These are phyloP conservation scores for Charadrius vociferus DNA, from an alignment of 2,113 vertebrate species.

Conservation along the genomic window DNA sequence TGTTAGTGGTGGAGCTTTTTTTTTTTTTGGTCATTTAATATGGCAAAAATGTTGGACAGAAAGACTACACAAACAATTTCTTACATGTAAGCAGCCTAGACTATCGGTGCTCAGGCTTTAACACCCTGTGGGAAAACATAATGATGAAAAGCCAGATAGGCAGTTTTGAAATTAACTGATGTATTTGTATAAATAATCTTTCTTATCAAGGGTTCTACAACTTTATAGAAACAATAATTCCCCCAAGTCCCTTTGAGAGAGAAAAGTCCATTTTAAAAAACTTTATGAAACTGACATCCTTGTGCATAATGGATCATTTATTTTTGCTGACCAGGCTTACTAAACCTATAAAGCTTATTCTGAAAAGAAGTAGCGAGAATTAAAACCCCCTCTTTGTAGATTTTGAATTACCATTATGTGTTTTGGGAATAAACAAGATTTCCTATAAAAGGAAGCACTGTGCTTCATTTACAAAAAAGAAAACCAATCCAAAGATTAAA, in stretches of 20 bases:
- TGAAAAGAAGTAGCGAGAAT: background rate
- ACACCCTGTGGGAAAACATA: background rate
- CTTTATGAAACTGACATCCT: background rate
- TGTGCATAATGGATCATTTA: background rate
- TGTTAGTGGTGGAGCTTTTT: background rate
- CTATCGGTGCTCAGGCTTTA: background rate
- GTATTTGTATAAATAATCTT: background rate
- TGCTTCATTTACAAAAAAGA: background rate
- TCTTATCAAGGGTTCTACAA: background rate
- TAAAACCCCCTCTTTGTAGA: background rate
- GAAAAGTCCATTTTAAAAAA: background rate
- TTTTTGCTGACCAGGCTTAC: background rate
- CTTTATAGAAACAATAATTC: background rate
- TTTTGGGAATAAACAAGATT: background rate
- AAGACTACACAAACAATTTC: background rate
- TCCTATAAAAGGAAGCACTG: background rate
- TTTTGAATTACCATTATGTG: background rate
- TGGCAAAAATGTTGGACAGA: background rate
- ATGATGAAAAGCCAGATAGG: background rate
- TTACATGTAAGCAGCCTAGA: background rate
- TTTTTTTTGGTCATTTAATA: background rate
- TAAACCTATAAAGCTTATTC: background rate
- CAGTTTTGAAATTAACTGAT: background rate
- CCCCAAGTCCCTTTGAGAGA: background rate
- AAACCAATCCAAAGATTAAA: background rate